Base-by-base conservation (phyloP, 2,113 vertebrate species). In the Microcebus murinus region DNA sequence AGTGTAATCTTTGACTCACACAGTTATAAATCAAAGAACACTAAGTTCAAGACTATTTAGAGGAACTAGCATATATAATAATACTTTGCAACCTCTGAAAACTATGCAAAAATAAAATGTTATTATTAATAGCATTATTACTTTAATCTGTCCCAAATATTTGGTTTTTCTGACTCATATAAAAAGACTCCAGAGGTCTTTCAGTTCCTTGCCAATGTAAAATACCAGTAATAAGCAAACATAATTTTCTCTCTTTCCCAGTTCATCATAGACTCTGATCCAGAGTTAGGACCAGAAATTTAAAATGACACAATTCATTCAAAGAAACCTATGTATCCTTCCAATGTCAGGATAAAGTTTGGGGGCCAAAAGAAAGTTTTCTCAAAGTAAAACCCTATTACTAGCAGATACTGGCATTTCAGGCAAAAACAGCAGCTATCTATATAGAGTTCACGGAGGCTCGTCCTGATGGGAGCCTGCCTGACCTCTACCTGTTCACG, bases 1-100 rank as follows among this genome's bases (percentile, higher is more conserved):
- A 96, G 31, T 50, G 57, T 83, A 50, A 74, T 74, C 48, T 91
- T 91, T 87, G 86, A 96, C 91, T 89, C 42, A 88, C 34, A 97
- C 31, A 83, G 50, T 63, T 93, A 91, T 89, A 86, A 77, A 76
- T 61, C 77, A 89, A 76, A 83, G 80, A 80, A 94, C 87, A 79
- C 11, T 10, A 81, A 87, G 39, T 59, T 95, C 81, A 94, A 55
- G 13, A 31, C 31, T 74, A 36, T 67, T 70, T 63, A 89, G 55
- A 93, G 79, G 55, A 85, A 76, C 3, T 36, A 25, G 0, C 79
- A 5, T 79, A 23, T 71, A 2, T 90, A 91, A 87, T n/a, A 81
- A 25, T 74, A 25, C 48, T 95, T 80, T 74, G 9, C 57, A 92
- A 90, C 3, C 42, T 85, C 45, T 83, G 36, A 82, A 39, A 45